Base-by-base conservation (phyloP, 2,113 vertebrate species). In the Hippocampus abdominalis region DNA sequence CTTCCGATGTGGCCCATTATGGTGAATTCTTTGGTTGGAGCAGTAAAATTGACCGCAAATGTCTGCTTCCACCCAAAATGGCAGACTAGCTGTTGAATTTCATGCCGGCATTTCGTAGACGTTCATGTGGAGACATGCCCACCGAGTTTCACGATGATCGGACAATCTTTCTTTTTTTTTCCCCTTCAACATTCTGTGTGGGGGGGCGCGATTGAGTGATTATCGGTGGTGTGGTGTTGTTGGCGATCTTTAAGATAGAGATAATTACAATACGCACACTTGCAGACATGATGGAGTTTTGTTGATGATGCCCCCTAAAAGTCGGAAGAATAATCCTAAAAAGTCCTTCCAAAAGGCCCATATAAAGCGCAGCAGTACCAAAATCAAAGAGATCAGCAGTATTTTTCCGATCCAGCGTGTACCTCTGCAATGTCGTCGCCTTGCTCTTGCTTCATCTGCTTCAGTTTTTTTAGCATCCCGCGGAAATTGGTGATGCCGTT, bases 401-500 rank as follows among this genome's bases (percentile, higher is more conserved):
- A 7, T 42, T 36, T 64, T 42, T 20, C 16, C n/a, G 23, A 36
- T 32, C n/a, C n/a, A 49, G 25, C 18, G 9, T 70, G 60, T 89
- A 96, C 96, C 93, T 88, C 77, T 0, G 87, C 92, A 44, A 94
- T 89, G 72, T 92, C 91, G 62, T 70, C 84, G 59, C 94, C 94
- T 23, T 84, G 73, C 20, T 93, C 92, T 73, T 68, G 91, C 81
- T 85, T 95, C 80, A 96, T 79, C 83, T 93, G 83, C n/a, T 71
- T 90, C 68, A 98, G 91, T 84, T 81, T 95, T 59, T 81, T 96
- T 80, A 97, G 89, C 94, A 97, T 95, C 9, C 94, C 91, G 3
- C 96, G 94, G 84, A 94, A 98, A 86, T 98, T 89, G 5, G 84
- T 94, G 76, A 97, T 89, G 13, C 93, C 91, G 0, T 94, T 91